Base-by-base conservation (phyloP, 2,888 invertebrate species). In the Neria commutata region DNA sequence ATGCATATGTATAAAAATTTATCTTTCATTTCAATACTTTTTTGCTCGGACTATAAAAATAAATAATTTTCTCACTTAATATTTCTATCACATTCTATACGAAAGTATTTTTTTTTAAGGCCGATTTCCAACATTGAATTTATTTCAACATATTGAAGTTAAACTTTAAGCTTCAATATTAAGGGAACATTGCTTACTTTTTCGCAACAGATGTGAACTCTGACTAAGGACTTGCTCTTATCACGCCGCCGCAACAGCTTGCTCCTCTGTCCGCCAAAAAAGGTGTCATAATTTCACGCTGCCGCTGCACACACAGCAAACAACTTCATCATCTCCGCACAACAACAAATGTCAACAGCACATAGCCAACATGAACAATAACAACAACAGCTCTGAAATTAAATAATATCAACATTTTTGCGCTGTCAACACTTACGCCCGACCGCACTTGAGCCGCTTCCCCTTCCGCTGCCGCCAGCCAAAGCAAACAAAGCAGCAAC, bases 351-450 rank as follows among this genome's bases (percentile, higher is more conserved):
- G 26, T 16, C 45, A 47, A 53, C 17, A 26, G 24, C 49, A 37
- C 26, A 49, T 26, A 37, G 40, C n/a, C 33, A 54, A 58, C 50
- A 56, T 58, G 53, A 33, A 21, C 51, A 55, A n/a, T n/a, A n/a
- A n/a, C n/a, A n/a, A 50, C 60, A 58, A 10, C 37, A 29, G 69
- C 67, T 72, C 70, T 71, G 63, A 67, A 70, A 73, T 69, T 61
- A 54, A 72, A 71, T 71, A 66, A 73, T 67, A 66, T 62, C 61
- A 55, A 58, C 63, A 69, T 66, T 73, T 75, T 74, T 75, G 57
- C 73, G 74, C 73, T 69, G 73, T 75, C 75, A 76, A 75, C 75
- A 76, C 73, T 73, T 73, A 67, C 69, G 65, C 69, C 70, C 64
- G 65, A 56, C 60, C 65, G 69, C 63, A 33, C 24, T 8, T 4